These are phyloP conservation scores for Antennarius maculatus DNA, from an alignment of 2,797 vertebrate species.

Conservation along the genomic window DNA sequence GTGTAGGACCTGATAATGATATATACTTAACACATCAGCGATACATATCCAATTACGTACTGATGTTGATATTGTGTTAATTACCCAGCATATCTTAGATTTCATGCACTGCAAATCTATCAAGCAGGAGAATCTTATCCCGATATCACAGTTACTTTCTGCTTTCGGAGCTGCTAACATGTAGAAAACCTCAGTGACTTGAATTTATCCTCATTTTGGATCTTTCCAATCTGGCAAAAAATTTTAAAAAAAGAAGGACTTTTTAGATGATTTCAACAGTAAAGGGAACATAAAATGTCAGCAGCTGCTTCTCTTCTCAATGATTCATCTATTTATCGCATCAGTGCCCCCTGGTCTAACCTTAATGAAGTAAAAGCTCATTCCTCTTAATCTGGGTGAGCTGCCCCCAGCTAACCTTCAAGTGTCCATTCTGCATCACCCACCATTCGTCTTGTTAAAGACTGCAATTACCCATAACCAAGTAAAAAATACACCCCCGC, in stretches of 20 bases:
- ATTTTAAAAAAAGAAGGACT: slow-evolving; percentile 8
- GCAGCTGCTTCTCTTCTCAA: slow-evolving; percentile 10
- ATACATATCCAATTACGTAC: slow-evolving; percentile 8
- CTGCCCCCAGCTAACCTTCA: slow-evolving; percentile 15
- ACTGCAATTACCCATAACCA: slow-evolving; percentile 46
- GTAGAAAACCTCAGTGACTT: slow-evolving; percentile 43
- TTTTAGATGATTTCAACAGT: neutral
- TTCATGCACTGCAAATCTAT: neutral
- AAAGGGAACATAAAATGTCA: neutral
- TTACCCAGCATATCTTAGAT: neutral
- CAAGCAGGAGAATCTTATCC: slow-evolving; percentile 23
- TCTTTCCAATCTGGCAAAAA: slow-evolving; percentile 25
- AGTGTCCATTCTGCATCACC: slow-evolving; percentile 17
- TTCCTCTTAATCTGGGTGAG: slow-evolving; percentile 42
- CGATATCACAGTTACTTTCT: slow-evolving; percentile 30
- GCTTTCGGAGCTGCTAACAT: slow-evolving; percentile 19
- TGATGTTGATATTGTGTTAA: neutral
- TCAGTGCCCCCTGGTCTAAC: slow-evolving; percentile 15
- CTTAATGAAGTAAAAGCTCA: slow-evolving; percentile 11
- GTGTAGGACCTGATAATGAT: neutral
- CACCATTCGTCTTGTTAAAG: slow-evolving; percentile 35
- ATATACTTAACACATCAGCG: slow-evolving; percentile 1
- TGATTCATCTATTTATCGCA: slow-evolving; percentile 21
- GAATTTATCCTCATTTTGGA: slow-evolving; percentile 17
- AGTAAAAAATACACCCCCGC: slow-evolving; percentile 22